phyloP scores from a whole-genome alignment of 2,797 vertebrate genomes.

The Cryptoprocta ferox region DNA sequence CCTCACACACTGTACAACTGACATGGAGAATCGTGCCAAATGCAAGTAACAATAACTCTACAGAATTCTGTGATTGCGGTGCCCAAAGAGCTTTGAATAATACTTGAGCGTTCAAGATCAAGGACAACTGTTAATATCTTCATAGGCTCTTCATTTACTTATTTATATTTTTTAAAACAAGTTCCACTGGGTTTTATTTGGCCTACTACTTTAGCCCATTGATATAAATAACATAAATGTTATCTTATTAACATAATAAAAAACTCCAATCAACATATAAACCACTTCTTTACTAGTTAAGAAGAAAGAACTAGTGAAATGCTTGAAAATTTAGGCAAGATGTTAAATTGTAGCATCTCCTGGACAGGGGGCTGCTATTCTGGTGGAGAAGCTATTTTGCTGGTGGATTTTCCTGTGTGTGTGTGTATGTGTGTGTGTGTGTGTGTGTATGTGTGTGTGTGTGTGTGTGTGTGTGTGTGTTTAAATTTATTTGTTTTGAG shows the following conservation, averaged over 20 bases:
- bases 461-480: too few species aligned
- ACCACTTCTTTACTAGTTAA: slow-evolving; percentile 71
- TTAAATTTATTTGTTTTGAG: too few species aligned
- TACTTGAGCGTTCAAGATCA: slow-evolving; percentile 49
- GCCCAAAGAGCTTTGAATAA: slow-evolving; percentile 66
- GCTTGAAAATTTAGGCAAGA: slow-evolving; percentile 71
- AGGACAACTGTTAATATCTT: slow-evolving; percentile 49
- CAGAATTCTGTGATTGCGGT: slow-evolving; percentile 48
- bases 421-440: too few species aligned
- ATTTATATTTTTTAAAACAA: slow-evolving; percentile 15
- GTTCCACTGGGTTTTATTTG: slow-evolving; percentile 36
- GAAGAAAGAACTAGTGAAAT: slow-evolving; percentile 73
- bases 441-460: too few species aligned
- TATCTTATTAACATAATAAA: slow-evolving; percentile 54
- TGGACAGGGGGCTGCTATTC: slow-evolving; percentile 80
- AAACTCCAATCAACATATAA: slow-evolving; percentile 19
- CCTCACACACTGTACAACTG: slow-evolving; percentile 48
- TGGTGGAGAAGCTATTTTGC: slow-evolving; percentile 81
- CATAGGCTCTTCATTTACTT: slow-evolving; percentile 56
- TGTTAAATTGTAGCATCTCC: slow-evolving; percentile 72
- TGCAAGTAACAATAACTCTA: slow-evolving; percentile 37
- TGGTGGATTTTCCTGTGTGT: slow-evolving; percentile 72
- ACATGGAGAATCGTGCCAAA: slow-evolving; percentile 71
- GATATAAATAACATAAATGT: slow-evolving; percentile 49
- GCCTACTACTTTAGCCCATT: slow-evolving; percentile 57